Evolutionary conservation across 2,113 vertebrate species (phyloP).

Genomic region (Copsychus sechellarum): DNA sequence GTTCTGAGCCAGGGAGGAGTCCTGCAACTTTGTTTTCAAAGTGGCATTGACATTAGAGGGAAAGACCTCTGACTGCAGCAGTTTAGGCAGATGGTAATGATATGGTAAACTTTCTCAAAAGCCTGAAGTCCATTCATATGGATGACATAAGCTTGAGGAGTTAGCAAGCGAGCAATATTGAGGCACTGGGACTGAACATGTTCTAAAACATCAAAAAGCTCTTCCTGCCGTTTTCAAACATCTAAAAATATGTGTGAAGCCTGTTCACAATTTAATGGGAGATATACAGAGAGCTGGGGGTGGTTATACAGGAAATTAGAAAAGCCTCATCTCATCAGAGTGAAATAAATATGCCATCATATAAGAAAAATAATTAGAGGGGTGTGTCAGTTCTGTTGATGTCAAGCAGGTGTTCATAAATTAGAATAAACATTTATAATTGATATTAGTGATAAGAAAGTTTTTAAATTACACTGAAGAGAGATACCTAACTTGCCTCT

Average conservation of each 20-base stretch:
- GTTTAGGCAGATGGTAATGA: slow-evolving; percentile 41
- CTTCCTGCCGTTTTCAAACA: slow-evolving; percentile 75
- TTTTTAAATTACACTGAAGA: neutral
- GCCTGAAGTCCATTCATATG: slow-evolving; percentile 51
- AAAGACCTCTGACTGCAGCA: slow-evolving; percentile 55
- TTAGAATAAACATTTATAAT: slow-evolving; percentile 65
- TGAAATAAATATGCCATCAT: slow-evolving; percentile 71
- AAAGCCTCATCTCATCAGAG: slow-evolving; percentile 62
- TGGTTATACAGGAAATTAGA: slow-evolving; percentile 77
- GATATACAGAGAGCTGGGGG: slow-evolving; percentile 65
- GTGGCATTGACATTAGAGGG: slow-evolving; percentile 48
- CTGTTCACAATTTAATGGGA: slow-evolving; percentile 78
- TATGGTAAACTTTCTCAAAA: slow-evolving; percentile 29
- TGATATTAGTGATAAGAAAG: slow-evolving; percentile 50
- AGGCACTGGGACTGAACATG: slow-evolving; percentile 17
- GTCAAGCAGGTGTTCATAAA: slow-evolving; percentile 73
- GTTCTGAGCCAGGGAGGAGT: slow-evolving; percentile 21
- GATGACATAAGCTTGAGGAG: slow-evolving; percentile 39
- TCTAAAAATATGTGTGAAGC: slow-evolving; percentile 73
- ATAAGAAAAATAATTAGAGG: slow-evolving; percentile 68
- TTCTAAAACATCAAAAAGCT: slow-evolving; percentile 75
- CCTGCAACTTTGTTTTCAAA: slow-evolving; percentile 63
- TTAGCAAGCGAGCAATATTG: slow-evolving; percentile 34
- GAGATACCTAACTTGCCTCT: neutral
- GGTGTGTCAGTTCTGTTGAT: slow-evolving; percentile 69